These are phyloP conservation scores for Motacilla alba DNA, from an alignment of 2,113 vertebrate species.

Conservation along the genomic window DNA sequence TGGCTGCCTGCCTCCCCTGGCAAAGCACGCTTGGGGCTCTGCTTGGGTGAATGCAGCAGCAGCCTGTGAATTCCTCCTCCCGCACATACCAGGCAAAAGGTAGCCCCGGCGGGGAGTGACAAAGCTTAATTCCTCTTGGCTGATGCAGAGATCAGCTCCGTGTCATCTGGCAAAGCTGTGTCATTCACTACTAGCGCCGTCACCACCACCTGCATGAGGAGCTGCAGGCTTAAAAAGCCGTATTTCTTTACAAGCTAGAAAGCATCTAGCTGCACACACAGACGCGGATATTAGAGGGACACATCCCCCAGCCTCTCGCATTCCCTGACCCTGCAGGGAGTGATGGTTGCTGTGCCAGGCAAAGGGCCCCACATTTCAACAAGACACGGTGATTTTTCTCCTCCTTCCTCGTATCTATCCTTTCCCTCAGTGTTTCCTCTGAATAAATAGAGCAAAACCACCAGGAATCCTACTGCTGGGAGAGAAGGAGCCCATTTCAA, in stretches of 20 bases:
- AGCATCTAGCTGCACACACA: constrained; percentile 39
- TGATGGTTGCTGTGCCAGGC: constrained; percentile 25
- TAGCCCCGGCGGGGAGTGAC: constrained; percentile 78
- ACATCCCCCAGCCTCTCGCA: neutral
- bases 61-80: constrained; percentile 79
- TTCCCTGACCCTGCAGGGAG: constrained; percentile 10
- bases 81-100: constrained; percentile 75
- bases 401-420: neutral
- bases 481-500: neutral
- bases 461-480: neutral
- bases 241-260: constrained; percentile 61
- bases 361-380: constrained; percentile 18
- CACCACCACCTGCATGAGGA: constrained; percentile 51
- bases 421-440: neutral
- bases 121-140: constrained; percentile 80
- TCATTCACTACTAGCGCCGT: constrained; percentile 60
- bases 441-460: neutral
- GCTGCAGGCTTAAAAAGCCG: constrained; percentile 58
- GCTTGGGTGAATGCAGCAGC: constrained; percentile 72
- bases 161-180: constrained; percentile 74
- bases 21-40: constrained; percentile 72
- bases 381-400: neutral
- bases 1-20: constrained; percentile 73
- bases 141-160: constrained; percentile 77
- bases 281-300: neutral